Conservation (phyloP, 2,888 invertebrate species). For the Archips xylosteana region DNA sequence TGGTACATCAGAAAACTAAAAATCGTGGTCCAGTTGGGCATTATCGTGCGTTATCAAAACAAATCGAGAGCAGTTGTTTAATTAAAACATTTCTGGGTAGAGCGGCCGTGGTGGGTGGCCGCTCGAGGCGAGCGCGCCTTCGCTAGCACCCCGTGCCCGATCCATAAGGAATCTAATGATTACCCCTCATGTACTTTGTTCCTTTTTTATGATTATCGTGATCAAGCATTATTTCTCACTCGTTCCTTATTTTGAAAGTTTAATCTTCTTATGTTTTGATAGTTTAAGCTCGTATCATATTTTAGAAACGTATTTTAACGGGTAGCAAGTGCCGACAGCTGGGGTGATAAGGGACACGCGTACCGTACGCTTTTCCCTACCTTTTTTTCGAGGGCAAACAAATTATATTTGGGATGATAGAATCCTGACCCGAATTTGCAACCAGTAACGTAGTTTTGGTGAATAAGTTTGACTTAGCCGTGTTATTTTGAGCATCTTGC, state of each 20-base stretch:
- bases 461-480: slow-evolving; percentile 31
- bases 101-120: slow-evolving; percentile 69
- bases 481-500: slow-evolving; percentile 43
- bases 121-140: slow-evolving; percentile 56
- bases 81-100: slow-evolving; percentile 65
- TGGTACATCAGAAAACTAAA: slow-evolving; percentile 53
- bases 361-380: slow-evolving; percentile 12
- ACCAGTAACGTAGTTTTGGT: background rate
- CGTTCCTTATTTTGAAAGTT: slow-evolving; percentile 35
- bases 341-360: slow-evolving; percentile 13
- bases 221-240: slow-evolving; percentile 54
- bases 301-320: background rate
- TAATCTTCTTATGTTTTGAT: slow-evolving; percentile 16
- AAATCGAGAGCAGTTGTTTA: slow-evolving; percentile 68
- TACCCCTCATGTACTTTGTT: slow-evolving; percentile 61
- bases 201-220: slow-evolving; percentile 58
- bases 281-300: slow-evolving; percentile 13
- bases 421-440: slow-evolving; percentile 6
- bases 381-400: slow-evolving; percentile 6
- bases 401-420: slow-evolving; percentile 15
- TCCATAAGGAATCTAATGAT: slow-evolving; percentile 64
- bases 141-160: slow-evolving; percentile 52
- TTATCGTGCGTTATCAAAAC: slow-evolving; percentile 68
- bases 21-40: slow-evolving; percentile 55
- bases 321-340: slow-evolving; percentile 11